These are phyloP conservation scores for Neogobius melanostomus DNA, from an alignment of 2,113 vertebrate species.

Conservation along the genomic window DNA sequence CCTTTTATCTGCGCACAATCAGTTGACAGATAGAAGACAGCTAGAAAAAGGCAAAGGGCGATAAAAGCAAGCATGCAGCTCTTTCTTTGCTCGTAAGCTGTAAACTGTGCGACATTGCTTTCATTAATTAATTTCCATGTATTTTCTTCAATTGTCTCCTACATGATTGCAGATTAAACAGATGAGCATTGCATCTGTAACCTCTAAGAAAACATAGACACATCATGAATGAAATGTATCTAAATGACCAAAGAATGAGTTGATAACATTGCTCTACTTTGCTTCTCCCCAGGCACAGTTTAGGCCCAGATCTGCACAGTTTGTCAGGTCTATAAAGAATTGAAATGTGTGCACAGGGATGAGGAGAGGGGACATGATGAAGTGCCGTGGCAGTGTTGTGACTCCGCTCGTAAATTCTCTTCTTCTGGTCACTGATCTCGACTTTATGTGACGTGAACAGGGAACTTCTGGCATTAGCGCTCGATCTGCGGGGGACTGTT, in stretches of 20 bases:
- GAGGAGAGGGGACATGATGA: conserved; percentile 50
- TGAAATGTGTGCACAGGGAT: conserved; percentile 41
- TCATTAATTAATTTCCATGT: neutral
- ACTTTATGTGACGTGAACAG: conserved; percentile 27
- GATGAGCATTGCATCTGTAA: too few species aligned
- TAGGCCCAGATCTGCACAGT: conserved; percentile 27
- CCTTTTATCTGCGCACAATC: conserved; percentile 21
- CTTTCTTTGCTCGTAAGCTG: conserved; percentile 18
- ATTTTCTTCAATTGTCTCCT: neutral
- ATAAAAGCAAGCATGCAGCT: conserved; percentile 37
- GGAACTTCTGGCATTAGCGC: conserved; percentile 42
- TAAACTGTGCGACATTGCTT: neutral
- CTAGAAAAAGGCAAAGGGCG: conserved; percentile 16
- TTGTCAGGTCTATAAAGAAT: conserved; percentile 36
- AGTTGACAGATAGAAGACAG: conserved; percentile 27
- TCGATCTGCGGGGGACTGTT: conserved; percentile 27
- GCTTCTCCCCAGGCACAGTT: conserved; percentile 19
- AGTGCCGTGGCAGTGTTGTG: conserved; percentile 36
- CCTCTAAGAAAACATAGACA: neutral
- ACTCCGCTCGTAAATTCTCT: conserved; percentile 50
- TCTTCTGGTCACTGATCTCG: conserved; percentile 30
- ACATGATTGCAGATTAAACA: too few species aligned
- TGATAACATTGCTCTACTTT: conserved; percentile 5
- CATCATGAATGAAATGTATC: neutral
- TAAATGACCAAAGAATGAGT: neutral